Conservation (phyloP, 2,888 invertebrate genomes). For the Atherix ibis region DNA sequence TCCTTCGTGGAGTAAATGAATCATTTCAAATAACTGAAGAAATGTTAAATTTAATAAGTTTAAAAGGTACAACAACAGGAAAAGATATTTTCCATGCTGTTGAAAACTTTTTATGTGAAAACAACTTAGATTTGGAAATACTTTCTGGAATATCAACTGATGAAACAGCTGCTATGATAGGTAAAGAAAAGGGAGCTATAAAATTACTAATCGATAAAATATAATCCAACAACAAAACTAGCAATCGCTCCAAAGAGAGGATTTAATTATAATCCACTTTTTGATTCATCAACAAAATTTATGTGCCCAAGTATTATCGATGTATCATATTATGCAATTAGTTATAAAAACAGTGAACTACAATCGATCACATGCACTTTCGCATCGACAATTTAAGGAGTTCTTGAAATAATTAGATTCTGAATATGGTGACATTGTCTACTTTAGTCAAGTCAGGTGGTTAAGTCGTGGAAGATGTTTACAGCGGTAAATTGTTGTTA, state of each 20-base stretch:
- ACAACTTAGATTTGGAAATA: slow-evolving; percentile 4
- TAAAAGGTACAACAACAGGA: slow-evolving; percentile 8
- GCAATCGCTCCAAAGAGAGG: too few species aligned
- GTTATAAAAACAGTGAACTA: slow-evolving; percentile 3
- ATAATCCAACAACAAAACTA: neutral
- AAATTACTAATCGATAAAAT: too few species aligned
- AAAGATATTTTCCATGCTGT: slow-evolving; percentile 7
- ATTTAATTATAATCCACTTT: slow-evolving; percentile 6
- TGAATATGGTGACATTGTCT: slow-evolving; percentile 6
- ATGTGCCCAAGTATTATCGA: too few species aligned
- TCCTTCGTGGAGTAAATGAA: slow-evolving; percentile 6
- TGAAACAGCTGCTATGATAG: slow-evolving; percentile 2
- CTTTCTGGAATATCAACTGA: slow-evolving; percentile 6
- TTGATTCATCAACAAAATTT: slow-evolving; percentile 8
- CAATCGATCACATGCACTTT: too few species aligned
- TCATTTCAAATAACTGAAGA: slow-evolving; percentile 8
- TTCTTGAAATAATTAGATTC: slow-evolving; percentile 2
- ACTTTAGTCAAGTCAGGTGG: slow-evolving; percentile 6
- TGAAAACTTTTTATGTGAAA: slow-evolving; percentile 7
- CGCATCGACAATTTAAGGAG: neutral
- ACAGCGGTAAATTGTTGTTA: slow-evolving; percentile 1
- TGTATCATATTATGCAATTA: too few species aligned
- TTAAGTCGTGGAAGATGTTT: slow-evolving; percentile 6
- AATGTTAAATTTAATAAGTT: slow-evolving; percentile 8
- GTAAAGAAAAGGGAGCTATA: too few species aligned